Base-by-base conservation (phyloP, 1,140 invertebrate species). In the Tetramorium alpestre region DNA sequence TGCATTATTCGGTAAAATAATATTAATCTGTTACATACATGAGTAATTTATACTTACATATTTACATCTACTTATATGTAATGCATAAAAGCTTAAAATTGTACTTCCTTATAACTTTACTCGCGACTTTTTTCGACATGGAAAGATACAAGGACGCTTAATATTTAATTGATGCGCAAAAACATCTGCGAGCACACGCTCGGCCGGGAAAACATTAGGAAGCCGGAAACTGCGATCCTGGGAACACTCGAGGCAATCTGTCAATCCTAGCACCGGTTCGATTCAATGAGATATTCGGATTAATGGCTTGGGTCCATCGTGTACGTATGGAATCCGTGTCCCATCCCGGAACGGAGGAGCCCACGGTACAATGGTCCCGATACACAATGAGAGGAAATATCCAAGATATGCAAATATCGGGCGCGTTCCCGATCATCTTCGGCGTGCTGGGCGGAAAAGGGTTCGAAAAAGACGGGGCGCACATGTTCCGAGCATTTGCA, bases 361-460 rank as follows among this genome's bases (percentile, higher is more conserved):
- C 77, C 81, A 86, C 77, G 90, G 90, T 88, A 94, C 93, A 94
- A 94, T 94, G 90, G 93, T 89, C 56, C 89, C 91, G 92, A 94
- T 93, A 95, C 93, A 95, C 94, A 95, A 95, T 95, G 94, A 94
- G 94, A 95, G 94, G 94, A 95, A 95, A 95, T 93, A 95, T 95
- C 94, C 94, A 94, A 95, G 94, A 95, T 95, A 95, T 95, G 94
- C 94, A 95, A 95, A 95, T 92, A 93, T 91, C 69, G 82, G 72
- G 77, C 91, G 90, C 93, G 92, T 94, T 94, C 92, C 93, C 94
- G 94, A 95, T 95, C 93, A 95, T 95, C 95, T 95, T 95, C 92
- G 91, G 92, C 80, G 91, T 88, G 89, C 91, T 89, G 91, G 87
- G 90, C 87, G 92, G 92, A 93, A 93, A 95, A 95, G 94, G 94